These are phyloP conservation scores for Spodoptera picta DNA, from an alignment of 2,888 invertebrate species.

Conservation along the genomic window DNA sequence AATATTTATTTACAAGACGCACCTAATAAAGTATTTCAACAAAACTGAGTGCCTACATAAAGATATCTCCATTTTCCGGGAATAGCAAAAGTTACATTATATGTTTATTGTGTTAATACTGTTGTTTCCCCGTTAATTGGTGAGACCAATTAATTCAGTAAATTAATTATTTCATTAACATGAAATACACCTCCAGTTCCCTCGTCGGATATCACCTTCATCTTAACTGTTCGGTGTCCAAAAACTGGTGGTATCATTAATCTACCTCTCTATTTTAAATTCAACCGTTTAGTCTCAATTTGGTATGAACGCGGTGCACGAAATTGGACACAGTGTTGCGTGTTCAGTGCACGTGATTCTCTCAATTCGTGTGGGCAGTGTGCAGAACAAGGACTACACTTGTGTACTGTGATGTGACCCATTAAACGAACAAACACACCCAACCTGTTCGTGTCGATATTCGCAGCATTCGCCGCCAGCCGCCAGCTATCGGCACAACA, in stretches of 20 bases:
- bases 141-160: no score
- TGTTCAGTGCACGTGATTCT: constrained; percentile 58
- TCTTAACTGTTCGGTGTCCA: constrained; percentile 16
- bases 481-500: constrained; percentile 20
- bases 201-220: not conserved
- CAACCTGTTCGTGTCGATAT: constrained; percentile 54
- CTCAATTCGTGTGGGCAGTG: constrained; percentile 61
- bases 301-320: constrained; percentile 43
- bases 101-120: no score
- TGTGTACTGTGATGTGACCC: constrained; percentile 58
- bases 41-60: no score
- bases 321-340: constrained; percentile 56
- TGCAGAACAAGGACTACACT: constrained; percentile 58
- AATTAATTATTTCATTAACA: no score
- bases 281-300: constrained; percentile 48
- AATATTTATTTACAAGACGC: no score
- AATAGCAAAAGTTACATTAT: no score
- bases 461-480: constrained; percentile 33
- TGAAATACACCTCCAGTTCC: not conserved
- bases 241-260: constrained; percentile 35
- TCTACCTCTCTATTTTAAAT: constrained; percentile 47
- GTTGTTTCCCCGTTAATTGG: no score
- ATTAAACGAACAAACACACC: constrained; percentile 58
- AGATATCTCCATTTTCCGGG: no score
- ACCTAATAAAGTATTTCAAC: no score